Conservation (phyloP, 2,888 invertebrate species). For the Timema podura region DNA sequence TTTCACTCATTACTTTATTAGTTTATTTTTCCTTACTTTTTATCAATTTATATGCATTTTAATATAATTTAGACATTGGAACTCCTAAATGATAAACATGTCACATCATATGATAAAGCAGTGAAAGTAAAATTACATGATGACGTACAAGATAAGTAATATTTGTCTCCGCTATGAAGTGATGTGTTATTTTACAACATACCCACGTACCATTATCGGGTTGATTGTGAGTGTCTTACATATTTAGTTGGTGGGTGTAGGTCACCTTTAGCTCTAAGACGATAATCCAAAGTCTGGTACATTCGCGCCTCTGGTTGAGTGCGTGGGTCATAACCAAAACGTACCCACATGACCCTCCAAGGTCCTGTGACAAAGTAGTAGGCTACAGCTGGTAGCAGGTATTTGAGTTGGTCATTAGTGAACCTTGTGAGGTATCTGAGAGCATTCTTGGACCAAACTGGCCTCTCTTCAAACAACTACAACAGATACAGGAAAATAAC, state of each 20-base stretch:
- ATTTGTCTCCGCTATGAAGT: not conserved
- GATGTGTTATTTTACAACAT: not conserved
- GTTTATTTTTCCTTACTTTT: too few species aligned
- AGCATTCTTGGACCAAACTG: constrained; percentile 84
- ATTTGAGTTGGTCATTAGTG: constrained; percentile 60
- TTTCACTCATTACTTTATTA: too few species aligned
- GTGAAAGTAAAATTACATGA: too few species aligned
- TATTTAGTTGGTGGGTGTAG: constrained; percentile 16
- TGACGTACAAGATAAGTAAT: too few species aligned
- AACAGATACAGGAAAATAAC: not conserved
- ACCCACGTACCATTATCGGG: not conserved
- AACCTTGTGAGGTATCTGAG: constrained; percentile 63
- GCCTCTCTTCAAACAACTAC: constrained; percentile 78
- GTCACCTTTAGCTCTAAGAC: constrained; percentile 61
- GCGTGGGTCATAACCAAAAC: constrained; percentile 88
- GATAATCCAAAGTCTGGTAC: constrained; percentile 87
- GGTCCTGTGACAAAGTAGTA: constrained; percentile 87
- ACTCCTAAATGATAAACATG: too few species aligned
- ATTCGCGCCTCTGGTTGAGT: constrained; percentile 70
- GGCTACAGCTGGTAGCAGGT: constrained; percentile 76
- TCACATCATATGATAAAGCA: too few species aligned
- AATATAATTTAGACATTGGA: too few species aligned
- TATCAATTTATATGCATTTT: too few species aligned
- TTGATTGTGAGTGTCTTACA: not conserved
- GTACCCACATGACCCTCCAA: constrained; percentile 88